Evolutionary conservation across 2,113 vertebrate genomes (phyloP), one percentile per base, ranked within the genome.

Genomic region (Coreoperca whiteheadi): DNA sequence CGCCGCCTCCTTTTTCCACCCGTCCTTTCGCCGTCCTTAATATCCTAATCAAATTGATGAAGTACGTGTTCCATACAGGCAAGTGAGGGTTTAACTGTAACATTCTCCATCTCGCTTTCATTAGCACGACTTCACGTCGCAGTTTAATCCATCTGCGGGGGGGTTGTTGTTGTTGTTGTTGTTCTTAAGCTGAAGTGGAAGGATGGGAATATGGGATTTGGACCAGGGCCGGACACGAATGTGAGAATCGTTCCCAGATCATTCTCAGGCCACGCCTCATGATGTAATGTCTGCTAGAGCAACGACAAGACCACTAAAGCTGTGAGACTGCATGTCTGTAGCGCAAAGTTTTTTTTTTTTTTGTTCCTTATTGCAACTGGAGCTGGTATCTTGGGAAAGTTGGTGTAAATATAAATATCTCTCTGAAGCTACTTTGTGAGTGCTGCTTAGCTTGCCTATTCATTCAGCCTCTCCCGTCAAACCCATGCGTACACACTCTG

Each of bases 211-310:
- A 84, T 61, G 46, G 73, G 73, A 83, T 74, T 75, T 82, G 82
- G 82, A 79, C 25, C 6, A 74, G 59, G 37, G 79, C 79, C 46
- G 73, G 53, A 84, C 66, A 21, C 1, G 6, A 83, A 72, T 87
- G 83, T 81, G 78, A 82, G 89, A 84, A 68, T 15, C 10, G 28
- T 76, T 89, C 77, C 67, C 74, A 73, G 81, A 48, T 90, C 60
- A 3, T 70, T 84, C 75, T 77, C 70, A 85, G 59, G 76, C 87
- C 86, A 79, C 61, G 65, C 82, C 87, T 88, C 57, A 46, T 89
- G 89, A 91, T 88, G 90, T 87, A 87, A 92, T 77, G 86, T 91
- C 87, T 87, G 61, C 76, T 70, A 59, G 37, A 71, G 34, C 39
- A 34, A 74, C 39, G 60, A 71, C 71, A 39, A 56, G 51, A 50